A percentile compares a stretch with the other conserved stretches of the same genome.
phyloP scores from a whole-genome alignment of 2,888 invertebrate genomes.

The Aproaerema taeniolella region DNA sequence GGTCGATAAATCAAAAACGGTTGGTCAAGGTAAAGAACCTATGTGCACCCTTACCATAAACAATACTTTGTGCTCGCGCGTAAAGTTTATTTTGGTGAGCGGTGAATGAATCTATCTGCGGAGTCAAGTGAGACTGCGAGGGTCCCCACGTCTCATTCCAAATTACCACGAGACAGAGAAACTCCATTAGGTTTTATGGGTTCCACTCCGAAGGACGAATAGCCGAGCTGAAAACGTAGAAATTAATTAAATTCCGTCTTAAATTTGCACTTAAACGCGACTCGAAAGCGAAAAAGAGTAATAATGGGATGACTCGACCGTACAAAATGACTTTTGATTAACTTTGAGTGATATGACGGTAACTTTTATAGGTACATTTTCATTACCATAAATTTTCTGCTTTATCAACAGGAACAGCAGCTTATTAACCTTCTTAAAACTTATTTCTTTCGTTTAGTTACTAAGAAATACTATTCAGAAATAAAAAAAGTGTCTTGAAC shows the following conservation, averaged over 20 bases:
- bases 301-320: slow-evolving; percentile 28
- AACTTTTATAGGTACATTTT: slow-evolving; percentile 11
- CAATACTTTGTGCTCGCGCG: too few species aligned
- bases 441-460: too few species aligned
- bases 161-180: slow-evolving; percentile 69
- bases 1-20: too few species aligned
- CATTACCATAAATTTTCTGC: slow-evolving; percentile 9
- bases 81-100: too few species aligned
- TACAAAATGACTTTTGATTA: slow-evolving; percentile 9
- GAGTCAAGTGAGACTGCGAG: slow-evolving; percentile 50
- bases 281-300: slow-evolving; percentile 38
- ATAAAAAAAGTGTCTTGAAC: too few species aligned
- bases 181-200: slow-evolving; percentile 74
- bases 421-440: too few species aligned
- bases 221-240: slow-evolving; percentile 52
- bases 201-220: slow-evolving; percentile 59
- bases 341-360: slow-evolving; percentile 10
- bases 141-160: slow-evolving; percentile 44
- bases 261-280: slow-evolving; percentile 48
- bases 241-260: slow-evolving; percentile 65
- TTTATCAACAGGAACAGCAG: too few species aligned
- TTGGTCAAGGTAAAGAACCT: too few species aligned
- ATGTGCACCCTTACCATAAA: too few species aligned
- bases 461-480: too few species aligned
- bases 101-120: slow-evolving; percentile 36